Percentiles rank a stretch among this genome's conserved stretches.
phyloP scores from a whole-genome alignment of 2,888 invertebrate genomes.

The Chrysopilus asiliformis region DNA sequence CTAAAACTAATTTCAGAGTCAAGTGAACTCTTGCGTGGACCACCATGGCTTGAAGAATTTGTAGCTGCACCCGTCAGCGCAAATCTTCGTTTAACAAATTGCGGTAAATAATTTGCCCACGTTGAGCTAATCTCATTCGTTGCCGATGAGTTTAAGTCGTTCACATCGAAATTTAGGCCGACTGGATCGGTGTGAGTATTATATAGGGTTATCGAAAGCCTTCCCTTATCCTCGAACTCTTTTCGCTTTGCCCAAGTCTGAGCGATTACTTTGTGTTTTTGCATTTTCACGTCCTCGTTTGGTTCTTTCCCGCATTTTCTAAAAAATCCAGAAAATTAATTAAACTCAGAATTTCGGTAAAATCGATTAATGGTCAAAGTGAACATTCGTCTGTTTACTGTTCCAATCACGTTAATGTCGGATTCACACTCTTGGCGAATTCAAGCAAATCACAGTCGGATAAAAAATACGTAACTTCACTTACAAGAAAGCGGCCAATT shows the following conservation, averaged over 20 bases:
- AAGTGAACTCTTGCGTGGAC: conserved; percentile 46
- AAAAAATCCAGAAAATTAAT: conserved; percentile 18
- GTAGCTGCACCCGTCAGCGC: conserved; percentile 50
- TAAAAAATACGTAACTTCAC: too few species aligned
- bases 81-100: conserved; percentile 70
- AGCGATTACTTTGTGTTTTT: conserved; percentile 82
- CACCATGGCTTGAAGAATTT: conserved; percentile 40
- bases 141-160: conserved; percentile 52
- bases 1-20: conserved; percentile 64
- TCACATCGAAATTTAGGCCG: conserved; percentile 54
- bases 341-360: too few species aligned
- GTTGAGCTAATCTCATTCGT: conserved; percentile 80
- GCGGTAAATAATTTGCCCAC: conserved; percentile 83
- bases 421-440: too few species aligned
- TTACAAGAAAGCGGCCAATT: too few species aligned
- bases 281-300: conserved; percentile 56
- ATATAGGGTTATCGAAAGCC: conserved; percentile 75
- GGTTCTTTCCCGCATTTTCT: conserved; percentile 60
- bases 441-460: too few species aligned
- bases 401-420: too few species aligned
- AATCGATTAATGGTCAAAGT: conserved; percentile 6
- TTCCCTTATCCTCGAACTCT: conserved; percentile 68
- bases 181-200: conserved; percentile 85
- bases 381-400: too few species aligned
- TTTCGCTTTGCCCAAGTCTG: conserved; percentile 80